Percentiles rank a stretch among this genome's conserved stretches.
Conservation (phyloP, 2,797 vertebrate genomes). For the Pteronotus mesoamericanus region DNA sequence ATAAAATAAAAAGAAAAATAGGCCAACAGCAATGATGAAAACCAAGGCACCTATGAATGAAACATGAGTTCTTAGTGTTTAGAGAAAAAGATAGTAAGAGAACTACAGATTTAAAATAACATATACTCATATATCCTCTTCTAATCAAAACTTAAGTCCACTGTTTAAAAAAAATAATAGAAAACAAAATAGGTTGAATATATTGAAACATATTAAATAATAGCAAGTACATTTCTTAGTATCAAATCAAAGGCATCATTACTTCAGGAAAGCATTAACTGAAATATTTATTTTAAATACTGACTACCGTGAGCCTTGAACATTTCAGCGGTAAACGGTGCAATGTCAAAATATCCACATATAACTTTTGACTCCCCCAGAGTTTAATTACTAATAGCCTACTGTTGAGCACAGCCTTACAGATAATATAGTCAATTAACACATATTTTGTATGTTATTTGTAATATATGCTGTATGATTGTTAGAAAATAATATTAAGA, state of each 20-base stretch:
- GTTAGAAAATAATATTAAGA: neutral
- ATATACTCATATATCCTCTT: neutral
- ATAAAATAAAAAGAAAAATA: slow-evolving; percentile 27
- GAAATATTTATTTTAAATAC: neutral
- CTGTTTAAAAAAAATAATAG: neutral
- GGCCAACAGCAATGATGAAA: neutral
- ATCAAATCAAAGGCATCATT: neutral
- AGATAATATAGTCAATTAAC: neutral
- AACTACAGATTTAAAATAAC: neutral
- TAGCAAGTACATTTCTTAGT: neutral
- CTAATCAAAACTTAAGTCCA: neutral
- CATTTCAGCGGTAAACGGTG: neutral
- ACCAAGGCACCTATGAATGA: neutral
- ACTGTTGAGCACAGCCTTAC: neutral
- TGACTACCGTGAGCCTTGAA: neutral
- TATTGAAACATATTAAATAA: neutral
- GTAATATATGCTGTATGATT: neutral
- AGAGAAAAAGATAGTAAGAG: neutral
- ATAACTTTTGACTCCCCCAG: neutral
- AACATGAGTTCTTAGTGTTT: neutral
- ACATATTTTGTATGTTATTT: neutral
- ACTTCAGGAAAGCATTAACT: neutral
- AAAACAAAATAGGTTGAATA: neutral
- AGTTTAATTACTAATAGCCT: neutral
- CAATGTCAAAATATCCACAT: neutral